A percentile compares a stretch with the other conserved stretches of the same genome.
These are phyloP conservation scores for Pipistrellus nathusii DNA, from an alignment of 2,797 vertebrate genomes.

Conservation along the genomic window DNA sequence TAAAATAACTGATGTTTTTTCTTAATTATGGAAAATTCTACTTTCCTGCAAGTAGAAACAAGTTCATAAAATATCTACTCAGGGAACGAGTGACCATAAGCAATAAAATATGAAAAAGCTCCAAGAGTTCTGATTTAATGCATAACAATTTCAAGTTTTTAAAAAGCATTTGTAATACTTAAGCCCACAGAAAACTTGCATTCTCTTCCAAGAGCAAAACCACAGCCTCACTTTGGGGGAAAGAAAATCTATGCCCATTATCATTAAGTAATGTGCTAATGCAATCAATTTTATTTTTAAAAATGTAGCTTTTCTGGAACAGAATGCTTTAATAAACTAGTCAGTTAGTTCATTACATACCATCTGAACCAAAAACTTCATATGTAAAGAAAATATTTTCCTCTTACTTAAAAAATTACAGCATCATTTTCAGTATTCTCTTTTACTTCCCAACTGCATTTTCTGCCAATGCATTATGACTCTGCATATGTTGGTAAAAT, in stretches of 20 bases:
- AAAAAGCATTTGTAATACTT: slow-evolving; percentile 66
- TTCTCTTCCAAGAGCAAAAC: slow-evolving; percentile 73
- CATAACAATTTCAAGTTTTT: slow-evolving; percentile 66
- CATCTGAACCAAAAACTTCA: slow-evolving; percentile 56
- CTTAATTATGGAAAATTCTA: slow-evolving; percentile 69
- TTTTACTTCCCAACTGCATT: slow-evolving; percentile 71
- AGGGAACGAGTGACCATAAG: neutral
- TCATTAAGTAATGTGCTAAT: slow-evolving; percentile 66
- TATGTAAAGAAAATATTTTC: slow-evolving; percentile 72
- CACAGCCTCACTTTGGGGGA: slow-evolving; percentile 31
- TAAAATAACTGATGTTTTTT: slow-evolving; percentile 70
- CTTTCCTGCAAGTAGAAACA: slow-evolving; percentile 70
- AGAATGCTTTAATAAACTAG: slow-evolving; percentile 43
- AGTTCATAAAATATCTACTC: slow-evolving; percentile 62
- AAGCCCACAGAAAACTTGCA: slow-evolving; percentile 56
- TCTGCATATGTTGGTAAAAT: slow-evolving; percentile 39
- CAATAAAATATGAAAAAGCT: slow-evolving; percentile 60
- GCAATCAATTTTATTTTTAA: slow-evolving; percentile 47
- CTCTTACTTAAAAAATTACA: slow-evolving; percentile 72
- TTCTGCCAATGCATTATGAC: slow-evolving; percentile 61
- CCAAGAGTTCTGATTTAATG: slow-evolving; percentile 31
- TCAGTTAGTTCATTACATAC: slow-evolving; percentile 64
- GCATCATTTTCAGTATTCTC: slow-evolving; percentile 70
- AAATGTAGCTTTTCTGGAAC: slow-evolving; percentile 66
- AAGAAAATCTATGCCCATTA: slow-evolving; percentile 42